phyloP scores from a whole-genome alignment of 2,797 vertebrate species.

The Champsocephalus gunnari region DNA sequence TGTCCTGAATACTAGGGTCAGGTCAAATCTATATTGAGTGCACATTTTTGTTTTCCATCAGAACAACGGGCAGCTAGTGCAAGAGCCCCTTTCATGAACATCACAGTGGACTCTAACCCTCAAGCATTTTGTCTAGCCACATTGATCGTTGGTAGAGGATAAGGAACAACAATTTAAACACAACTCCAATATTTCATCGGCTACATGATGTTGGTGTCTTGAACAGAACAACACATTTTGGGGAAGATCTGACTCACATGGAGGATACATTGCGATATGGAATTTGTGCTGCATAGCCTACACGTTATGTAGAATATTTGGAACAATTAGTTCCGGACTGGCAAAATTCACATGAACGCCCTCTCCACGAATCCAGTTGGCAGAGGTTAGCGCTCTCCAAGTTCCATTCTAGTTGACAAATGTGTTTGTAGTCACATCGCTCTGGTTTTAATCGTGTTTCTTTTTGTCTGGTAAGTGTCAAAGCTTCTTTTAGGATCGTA shows the following conservation, averaged over 20 bases:
- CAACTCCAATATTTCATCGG: not conserved
- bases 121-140: slow-evolving; percentile 38
- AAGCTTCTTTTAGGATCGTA: slow-evolving; percentile 45
- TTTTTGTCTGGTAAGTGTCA: slow-evolving; percentile 61
- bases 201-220: not conserved
- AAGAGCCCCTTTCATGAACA: slow-evolving; percentile 21
- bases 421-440: slow-evolving; percentile 35
- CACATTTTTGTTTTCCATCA: slow-evolving; percentile 22
- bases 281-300: too few species aligned
- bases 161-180: slow-evolving; percentile 8
- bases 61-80: slow-evolving; percentile 8
- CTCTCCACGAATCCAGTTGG: too few species aligned
- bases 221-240: not conserved
- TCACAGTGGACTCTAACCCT: slow-evolving; percentile 6
- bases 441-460: slow-evolving; percentile 17
- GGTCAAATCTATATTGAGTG: not conserved
- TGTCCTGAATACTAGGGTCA: slow-evolving; percentile 18
- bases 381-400: too few species aligned
- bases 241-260: too few species aligned
- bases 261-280: too few species aligned
- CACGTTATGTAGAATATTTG: too few species aligned
- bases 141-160: slow-evolving; percentile 33
- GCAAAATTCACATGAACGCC: too few species aligned
- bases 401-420: not conserved
- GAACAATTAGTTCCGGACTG: too few species aligned